These are phyloP conservation scores for Brienomyrus longianalis DNA, from an alignment of 2,113 vertebrate genomes.

Conservation along the genomic window DNA sequence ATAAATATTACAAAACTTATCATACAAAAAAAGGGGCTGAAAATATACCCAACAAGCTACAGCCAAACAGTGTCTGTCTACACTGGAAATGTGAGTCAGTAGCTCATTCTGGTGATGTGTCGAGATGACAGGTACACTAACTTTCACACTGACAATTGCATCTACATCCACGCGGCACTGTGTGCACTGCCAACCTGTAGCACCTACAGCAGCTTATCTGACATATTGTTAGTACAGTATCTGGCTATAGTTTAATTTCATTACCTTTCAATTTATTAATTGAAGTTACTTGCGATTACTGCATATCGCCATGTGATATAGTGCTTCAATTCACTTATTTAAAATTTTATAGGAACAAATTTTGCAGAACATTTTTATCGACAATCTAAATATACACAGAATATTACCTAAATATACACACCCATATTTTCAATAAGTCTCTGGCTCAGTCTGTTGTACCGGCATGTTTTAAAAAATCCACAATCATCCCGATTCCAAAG, in stretches of 20 bases:
- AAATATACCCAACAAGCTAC: neutral
- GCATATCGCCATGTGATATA: neutral
- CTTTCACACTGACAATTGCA: too few species aligned
- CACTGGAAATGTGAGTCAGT: too few species aligned
- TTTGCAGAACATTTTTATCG: neutral
- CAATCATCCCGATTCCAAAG: too few species aligned
- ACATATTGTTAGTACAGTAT: neutral
- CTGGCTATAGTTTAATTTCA: too few species aligned
- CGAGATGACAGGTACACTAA: too few species aligned
- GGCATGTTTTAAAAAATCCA: too few species aligned
- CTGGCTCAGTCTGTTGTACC: too few species aligned
- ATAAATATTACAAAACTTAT: neutral
- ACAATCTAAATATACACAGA: neutral
- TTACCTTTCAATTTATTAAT: too few species aligned
- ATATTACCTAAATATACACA: neutral
- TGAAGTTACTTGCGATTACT: neutral
- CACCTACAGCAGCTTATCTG: neutral
- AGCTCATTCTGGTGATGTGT: too few species aligned
- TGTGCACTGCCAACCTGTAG: neutral
- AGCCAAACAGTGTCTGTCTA: neutral
- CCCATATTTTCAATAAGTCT: too few species aligned
- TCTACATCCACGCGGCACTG: too few species aligned
- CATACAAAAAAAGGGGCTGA: neutral
- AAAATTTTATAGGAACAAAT: neutral
- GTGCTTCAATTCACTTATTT: neutral